phyloP scores from a whole-genome alignment of 2,797 vertebrate genomes.

The Enteromius radiatus region DNA sequence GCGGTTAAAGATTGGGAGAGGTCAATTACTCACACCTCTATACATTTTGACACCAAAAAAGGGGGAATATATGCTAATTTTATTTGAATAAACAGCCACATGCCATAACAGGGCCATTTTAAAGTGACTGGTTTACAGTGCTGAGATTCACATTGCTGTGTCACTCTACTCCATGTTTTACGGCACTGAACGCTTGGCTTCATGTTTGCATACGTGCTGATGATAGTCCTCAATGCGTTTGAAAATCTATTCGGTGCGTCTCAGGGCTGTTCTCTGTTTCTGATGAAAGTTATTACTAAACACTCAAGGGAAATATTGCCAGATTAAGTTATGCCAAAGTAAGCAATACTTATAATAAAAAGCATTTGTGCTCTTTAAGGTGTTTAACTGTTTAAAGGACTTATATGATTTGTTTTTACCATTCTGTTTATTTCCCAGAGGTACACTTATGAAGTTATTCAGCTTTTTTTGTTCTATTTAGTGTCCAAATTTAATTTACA shows the following conservation, averaged over 20 bases:
- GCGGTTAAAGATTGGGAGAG: constrained; percentile 17
- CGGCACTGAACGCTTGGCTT: neutral
- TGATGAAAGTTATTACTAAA: constrained; percentile 8
- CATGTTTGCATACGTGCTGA: neutral
- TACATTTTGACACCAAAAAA: constrained; percentile 11
- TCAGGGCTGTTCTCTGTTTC: constrained; percentile 15
- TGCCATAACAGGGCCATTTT: neutral
- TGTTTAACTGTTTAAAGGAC: neutral
- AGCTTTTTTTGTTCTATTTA: neutral
- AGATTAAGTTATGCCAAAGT: constrained; percentile 3
- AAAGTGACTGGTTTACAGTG: constrained; percentile 7
- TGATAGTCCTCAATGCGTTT: constrained; percentile 18
- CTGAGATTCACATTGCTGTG: neutral
- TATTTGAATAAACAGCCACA: neutral
- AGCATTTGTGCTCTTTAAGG: neutral
- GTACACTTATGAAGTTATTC: neutral
- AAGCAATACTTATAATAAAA: constrained; percentile 5
- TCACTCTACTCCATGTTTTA: neutral
- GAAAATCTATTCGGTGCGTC: neutral
- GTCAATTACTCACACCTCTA: constrained; percentile 35
- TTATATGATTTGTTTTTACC: neutral
- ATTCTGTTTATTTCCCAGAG: constrained; percentile 14
- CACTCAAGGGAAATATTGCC: neutral
- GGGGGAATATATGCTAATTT: neutral
- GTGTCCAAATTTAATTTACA: neutral